Evolutionary conservation across 2,888 invertebrate genomes (phyloP).

Genomic region (Cybosia mesomella): DNA sequence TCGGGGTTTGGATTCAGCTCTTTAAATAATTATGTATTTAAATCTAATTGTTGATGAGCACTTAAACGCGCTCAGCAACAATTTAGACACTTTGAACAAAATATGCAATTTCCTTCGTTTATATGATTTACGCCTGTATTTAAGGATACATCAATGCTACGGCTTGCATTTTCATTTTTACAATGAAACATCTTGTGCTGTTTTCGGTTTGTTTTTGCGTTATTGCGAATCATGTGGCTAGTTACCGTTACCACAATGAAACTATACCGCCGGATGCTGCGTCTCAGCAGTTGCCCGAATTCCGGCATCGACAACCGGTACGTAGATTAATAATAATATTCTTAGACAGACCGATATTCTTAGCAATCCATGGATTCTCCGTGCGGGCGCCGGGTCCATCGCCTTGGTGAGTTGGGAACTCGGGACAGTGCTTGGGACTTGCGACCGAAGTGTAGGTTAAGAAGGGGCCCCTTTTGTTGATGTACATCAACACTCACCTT

Average conservation of each 20-base stretch:
- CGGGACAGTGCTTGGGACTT: no score
- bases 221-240: constrained; percentile 2
- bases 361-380: no score
- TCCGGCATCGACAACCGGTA: constrained; percentile 14
- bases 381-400: no score
- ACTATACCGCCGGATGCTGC: constrained; percentile 4
- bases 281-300: constrained; percentile 16
- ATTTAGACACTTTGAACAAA: neutral
- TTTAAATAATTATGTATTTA: neutral
- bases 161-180: constrained; percentile 18
- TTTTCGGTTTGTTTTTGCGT: constrained; percentile 12
- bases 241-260: constrained; percentile 15
- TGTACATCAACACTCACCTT: no score
- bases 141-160: neutral
- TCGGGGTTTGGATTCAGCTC: constrained; percentile 11
- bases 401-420: no score
- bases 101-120: constrained; percentile 21
- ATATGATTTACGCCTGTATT: constrained; percentile 22
- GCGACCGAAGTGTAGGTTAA: no score
- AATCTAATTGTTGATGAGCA: neutral
- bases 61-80: neutral
- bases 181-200: constrained; percentile 10
- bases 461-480: no score
- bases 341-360: no score
- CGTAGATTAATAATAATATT: neutral